Evolutionary conservation across 2,888 invertebrate genomes (phyloP), one percentile per base, ranked within the genome.

Genomic region (Andrena dorsata): DNA sequence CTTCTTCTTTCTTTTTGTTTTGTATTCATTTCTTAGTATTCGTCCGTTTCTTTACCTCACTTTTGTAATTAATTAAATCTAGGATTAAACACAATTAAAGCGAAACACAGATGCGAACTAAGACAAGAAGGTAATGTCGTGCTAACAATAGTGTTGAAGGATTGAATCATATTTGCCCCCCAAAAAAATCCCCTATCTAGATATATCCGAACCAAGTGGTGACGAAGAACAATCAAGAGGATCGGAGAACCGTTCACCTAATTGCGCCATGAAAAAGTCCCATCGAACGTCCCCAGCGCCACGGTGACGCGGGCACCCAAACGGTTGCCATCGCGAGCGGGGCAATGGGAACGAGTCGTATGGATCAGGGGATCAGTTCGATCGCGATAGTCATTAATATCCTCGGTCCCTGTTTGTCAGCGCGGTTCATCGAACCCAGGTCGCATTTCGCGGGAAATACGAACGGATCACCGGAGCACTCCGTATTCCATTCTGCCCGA

Each of bases 401-500:
- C 56, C 56, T 56, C 26, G 23, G 56, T 26, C 13, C 10, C 23
- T 26, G 23, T 20, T 56, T 56, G 56, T 56, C 56, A 56, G 56
- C 56, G 10, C 41, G 58, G n/a, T 56, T 41, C 69, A 70, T 70
- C 69, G 69, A 70, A 69, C 47, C 0, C 30, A 2, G 26, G 41
- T 32, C 41, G 58, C 41, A 26, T 65, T 65, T 61, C 71, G 72
- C 76, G 70, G 58, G 65, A 66, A 64, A 79, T 68, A 69, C 80
- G 76, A 86, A 80, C 65, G 80, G 73, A 77, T 85, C 74, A 65
- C 70, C 58, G 41, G 26, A 23, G 7, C 58, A 56, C 58, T 68
- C 66, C 65, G 41, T 70, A 80, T 85, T 79, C 80, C 76, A 73
- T 85, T 85, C 76, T 73, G 79, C 75, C 76, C 76, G 78, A 23